Base-by-base conservation (phyloP, 2,888 invertebrate genomes). In the Ophion costatus region DNA sequence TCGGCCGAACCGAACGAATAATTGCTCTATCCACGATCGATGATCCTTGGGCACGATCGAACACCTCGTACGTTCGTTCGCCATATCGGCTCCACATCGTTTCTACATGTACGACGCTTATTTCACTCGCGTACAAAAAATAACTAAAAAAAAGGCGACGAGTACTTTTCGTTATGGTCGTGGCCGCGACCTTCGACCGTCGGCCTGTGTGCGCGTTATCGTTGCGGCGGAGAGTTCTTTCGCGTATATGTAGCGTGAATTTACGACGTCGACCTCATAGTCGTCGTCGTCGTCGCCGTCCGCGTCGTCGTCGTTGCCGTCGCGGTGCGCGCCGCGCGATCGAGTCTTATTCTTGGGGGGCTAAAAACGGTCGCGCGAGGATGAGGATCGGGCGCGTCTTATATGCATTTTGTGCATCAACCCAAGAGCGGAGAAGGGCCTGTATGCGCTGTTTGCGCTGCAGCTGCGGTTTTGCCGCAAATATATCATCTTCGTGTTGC, bases 401-500 rank as follows among this genome's bases (percentile, higher is more conserved):
- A 51, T 51, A 51, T 51, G 51, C 90, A 88, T 90, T 90, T 90
- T 90, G 91, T 56, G 79, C 64, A 79, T 91, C 89, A 90, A 90
- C 89, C 90, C 59, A 56, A 38, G 64, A 38, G 71, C 24, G 59
- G 42, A 33, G 38, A 71, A 71, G 77, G 75, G 67, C 73, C 56
- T 51, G 69, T 71, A 61, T 38, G 45, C 42, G 69, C 59, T 77
- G 79, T 79, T 70, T 80, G 73, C 80, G 66, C 64, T 88, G 92
- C 92, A 92, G 92, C 92, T 92, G 91, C 91, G 91, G 91, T 92
- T 80, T 80, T 92, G 92, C 92, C 80, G 91, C 87, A 91, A 92
- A 93, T 93, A 92, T 93, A 93, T 93, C 93, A 93, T 93, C 93
- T 92, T 90, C 91, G 91, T 91, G 91, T 91, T 91, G 91, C 93